Percentiles rank a stretch among this genome's conserved stretches.
Evolutionary conservation across 2,113 vertebrate species (phyloP).

Genomic region (Lipophrys pholis): DNA sequence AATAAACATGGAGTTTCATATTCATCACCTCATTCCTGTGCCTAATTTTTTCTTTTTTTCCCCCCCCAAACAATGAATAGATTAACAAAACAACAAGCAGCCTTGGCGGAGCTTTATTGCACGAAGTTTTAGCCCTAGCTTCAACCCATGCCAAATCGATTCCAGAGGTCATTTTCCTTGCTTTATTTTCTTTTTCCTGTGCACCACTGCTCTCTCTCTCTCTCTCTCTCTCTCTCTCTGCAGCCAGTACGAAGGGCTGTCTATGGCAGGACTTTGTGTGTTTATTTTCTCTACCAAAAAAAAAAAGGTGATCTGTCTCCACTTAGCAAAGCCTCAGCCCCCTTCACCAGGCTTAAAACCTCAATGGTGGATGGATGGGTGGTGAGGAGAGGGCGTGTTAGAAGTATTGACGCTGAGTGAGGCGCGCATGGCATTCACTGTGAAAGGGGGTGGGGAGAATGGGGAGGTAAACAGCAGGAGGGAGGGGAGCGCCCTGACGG

Average conservation of each 20-base stretch:
- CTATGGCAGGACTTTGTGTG: conserved; percentile 49
- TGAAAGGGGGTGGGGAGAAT: background rate
- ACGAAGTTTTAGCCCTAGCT: conserved; percentile 51
- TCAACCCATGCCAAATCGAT: conserved; percentile 73
- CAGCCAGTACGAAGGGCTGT: conserved; percentile 40
- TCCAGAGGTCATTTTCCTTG: conserved; percentile 71
- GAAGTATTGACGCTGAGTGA: conserved; percentile 49
- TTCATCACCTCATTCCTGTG: too few species aligned
- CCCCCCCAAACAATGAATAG: conserved; percentile 39
- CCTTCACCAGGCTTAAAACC: conserved; percentile 47
- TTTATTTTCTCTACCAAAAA: conserved; percentile 63
- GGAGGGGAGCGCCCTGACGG: background rate
- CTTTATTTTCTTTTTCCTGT: conserved; percentile 49
- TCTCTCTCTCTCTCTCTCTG: conserved; percentile 37
- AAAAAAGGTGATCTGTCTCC: conserved; percentile 69
- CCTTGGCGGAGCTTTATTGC: conserved; percentile 41
- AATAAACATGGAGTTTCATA: conserved; percentile 26
- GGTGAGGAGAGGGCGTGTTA: conserved; percentile 38
- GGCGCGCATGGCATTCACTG: conserved; percentile 22
- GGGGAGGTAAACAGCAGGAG: conserved; percentile 13
- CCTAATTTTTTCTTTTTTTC: too few species aligned
- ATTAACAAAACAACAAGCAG: conserved; percentile 56
- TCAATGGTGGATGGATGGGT: conserved; percentile 29
- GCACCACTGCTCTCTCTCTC: conserved; percentile 54
- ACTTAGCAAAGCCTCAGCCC: conserved; percentile 67